Conservation (phyloP, 2,888 invertebrate genomes). For the Platerodrilus igneus region DNA sequence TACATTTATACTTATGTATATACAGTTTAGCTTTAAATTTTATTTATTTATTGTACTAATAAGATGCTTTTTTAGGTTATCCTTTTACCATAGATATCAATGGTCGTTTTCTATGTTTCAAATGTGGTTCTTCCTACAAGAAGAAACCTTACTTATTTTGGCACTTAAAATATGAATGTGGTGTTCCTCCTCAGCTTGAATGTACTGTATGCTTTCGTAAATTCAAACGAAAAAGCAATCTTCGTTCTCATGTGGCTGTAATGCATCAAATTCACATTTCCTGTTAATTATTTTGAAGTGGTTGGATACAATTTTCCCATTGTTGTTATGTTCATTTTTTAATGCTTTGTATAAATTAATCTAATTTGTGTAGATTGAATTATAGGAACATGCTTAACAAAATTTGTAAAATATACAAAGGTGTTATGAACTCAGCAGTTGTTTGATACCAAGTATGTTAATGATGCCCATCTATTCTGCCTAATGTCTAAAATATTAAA, state of each 20-base stretch:
- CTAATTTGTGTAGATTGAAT: no score
- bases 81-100: no score
- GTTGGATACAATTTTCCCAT: no score
- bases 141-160: constrained; percentile 26
- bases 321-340: no score
- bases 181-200: constrained; percentile 24
- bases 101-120: constrained; percentile 45
- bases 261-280: constrained; percentile 7
- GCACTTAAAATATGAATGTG: constrained; percentile 28
- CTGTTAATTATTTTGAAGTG: neutral
- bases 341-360: no score
- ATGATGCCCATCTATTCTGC: no score
- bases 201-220: constrained; percentile 21
- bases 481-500: no score
- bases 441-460: no score
- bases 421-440: no score
- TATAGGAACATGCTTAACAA: no score
- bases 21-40: no score
- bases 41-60: constrained; percentile 13
- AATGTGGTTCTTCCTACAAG: constrained; percentile 37
- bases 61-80: constrained; percentile 6
- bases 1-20: neutral
- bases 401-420: no score
- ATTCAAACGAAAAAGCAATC: constrained; percentile 11
- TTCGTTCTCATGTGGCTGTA: constrained; percentile 16